Conservation (phyloP, 2,797 vertebrate species). For the Sylvia borin region DNA sequence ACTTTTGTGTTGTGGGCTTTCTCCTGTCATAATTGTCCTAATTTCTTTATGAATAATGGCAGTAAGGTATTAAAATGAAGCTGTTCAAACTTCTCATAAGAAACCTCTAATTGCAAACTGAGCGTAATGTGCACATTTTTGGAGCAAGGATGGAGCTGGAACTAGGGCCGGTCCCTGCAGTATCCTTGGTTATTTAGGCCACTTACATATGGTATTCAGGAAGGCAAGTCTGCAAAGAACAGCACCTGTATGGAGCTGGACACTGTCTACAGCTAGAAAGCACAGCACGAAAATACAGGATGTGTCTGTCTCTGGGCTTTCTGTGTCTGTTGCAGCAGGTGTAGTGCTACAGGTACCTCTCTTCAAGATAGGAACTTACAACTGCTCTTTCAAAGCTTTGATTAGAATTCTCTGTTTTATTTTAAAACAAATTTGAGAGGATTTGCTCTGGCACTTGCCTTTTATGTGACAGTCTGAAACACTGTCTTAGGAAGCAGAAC, state of each 20-base stretch:
- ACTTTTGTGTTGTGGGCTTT: neutral
- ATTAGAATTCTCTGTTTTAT: neutral
- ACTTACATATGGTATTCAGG: neutral
- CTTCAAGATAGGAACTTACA: neutral
- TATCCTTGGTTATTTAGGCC: neutral
- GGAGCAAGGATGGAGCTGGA: accelerated
- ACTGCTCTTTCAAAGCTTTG: neutral
- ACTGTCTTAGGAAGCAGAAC: neutral
- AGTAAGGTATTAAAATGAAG: neutral
- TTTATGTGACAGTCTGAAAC: neutral
- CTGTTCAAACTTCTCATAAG: neutral
- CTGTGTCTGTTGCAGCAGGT: neutral
- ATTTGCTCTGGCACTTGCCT: neutral
- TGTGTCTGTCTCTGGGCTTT: neutral
- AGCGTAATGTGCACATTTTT: accelerated
- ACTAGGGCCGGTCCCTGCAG: neutral
- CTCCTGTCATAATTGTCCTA: neutral
- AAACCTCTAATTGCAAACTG: neutral
- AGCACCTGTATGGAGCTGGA: neutral
- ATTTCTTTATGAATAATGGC: neutral
- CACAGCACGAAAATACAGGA: neutral
- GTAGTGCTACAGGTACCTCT: neutral
- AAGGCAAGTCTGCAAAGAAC: neutral
- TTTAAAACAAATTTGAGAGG: neutral
- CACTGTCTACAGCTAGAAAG: neutral